Evolutionary conservation across 2,797 vertebrate genomes (phyloP), one percentile per base, ranked within the genome.

Genomic region (Sebastes ruberrimus): DNA sequence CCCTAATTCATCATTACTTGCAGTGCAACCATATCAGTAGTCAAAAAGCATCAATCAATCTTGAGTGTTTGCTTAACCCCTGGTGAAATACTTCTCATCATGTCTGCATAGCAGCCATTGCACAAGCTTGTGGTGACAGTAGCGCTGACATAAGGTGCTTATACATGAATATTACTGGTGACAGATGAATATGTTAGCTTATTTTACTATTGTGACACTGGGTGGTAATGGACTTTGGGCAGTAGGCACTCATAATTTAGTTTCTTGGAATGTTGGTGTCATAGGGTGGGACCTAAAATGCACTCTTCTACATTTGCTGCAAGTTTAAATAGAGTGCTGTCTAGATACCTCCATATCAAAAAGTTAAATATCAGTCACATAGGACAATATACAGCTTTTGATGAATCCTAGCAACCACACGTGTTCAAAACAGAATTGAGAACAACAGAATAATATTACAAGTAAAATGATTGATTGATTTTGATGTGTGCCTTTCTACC

Each of bases 41-140:
- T 83, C 79, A 87, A 70, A 88, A 81, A 67, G 55, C 72, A 88
- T 89, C 80, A 83, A 75, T 91, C 76, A 78, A 53, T 89, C 70
- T 76, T 10, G 30, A 71, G 70, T 76, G 73, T 82, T 82, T 80
- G 23, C 75, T 72, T 78, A 86, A 89, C 71, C 25, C 59, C 32
- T 66, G 28, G 30, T 89, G 62, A 85, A 87, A 88, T 38, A 80
- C 61, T 71, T 62, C 71, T 71, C 75, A 78, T 74, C 67, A 86
- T 28, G 27, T 6, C 59, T 56, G 55, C 80, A 82, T 23, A 61
- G 60, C 64, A 81, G 69, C 73, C 74, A 71, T 80, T 75, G 71
- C 52, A 65, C 60, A 78, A 22, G 80, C 30, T 27, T 69, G 32
- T 28, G 57, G 81, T 59, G 79, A 88, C 69, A 76, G 76, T 27